phyloP scores from a whole-genome alignment of 2,797 vertebrate species.

The Miopithecus talapoin region DNA sequence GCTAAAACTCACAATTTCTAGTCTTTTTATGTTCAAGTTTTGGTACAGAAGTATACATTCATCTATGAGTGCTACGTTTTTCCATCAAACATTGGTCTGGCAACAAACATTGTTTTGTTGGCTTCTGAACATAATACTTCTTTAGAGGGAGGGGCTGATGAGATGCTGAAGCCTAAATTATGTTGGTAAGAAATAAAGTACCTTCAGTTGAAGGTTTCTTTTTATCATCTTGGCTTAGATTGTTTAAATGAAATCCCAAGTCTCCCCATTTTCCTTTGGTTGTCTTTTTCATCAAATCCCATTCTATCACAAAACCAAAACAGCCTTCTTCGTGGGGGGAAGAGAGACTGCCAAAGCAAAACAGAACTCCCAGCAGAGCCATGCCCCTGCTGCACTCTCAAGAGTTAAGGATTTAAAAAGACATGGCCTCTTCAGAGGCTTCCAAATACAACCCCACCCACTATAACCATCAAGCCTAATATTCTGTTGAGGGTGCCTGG shows the following conservation, averaged over 20 bases:
- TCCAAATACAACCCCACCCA: not conserved
- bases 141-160: conserved; percentile 79
- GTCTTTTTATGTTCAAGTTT: conserved; percentile 86
- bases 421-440: conserved; percentile 32
- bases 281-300: conserved; percentile 86
- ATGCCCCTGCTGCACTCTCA: conserved; percentile 63
- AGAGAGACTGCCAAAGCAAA: conserved; percentile 28
- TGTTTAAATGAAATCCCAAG: conserved; percentile 84
- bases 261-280: conserved; percentile 91
- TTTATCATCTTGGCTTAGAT: conserved; percentile 71
- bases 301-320: conserved; percentile 79
- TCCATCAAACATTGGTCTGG: conserved; percentile 85
- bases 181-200: conserved; percentile 87
- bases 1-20: conserved; percentile 84
- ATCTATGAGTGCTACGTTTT: conserved; percentile 80
- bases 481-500: conserved; percentile 82
- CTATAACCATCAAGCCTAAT: not conserved
- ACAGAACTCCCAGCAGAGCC: conserved; percentile 59
- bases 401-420: conserved; percentile 80
- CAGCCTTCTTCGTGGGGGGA: not conserved
- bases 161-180: conserved; percentile 85
- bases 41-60: conserved; percentile 84
- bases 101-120: conserved; percentile 85
- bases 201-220: conserved; percentile 78
- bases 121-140: conserved; percentile 80